Evolutionary conservation across 2,888 invertebrate species (phyloP).

Genomic region (Cantharis flavilabris): DNA sequence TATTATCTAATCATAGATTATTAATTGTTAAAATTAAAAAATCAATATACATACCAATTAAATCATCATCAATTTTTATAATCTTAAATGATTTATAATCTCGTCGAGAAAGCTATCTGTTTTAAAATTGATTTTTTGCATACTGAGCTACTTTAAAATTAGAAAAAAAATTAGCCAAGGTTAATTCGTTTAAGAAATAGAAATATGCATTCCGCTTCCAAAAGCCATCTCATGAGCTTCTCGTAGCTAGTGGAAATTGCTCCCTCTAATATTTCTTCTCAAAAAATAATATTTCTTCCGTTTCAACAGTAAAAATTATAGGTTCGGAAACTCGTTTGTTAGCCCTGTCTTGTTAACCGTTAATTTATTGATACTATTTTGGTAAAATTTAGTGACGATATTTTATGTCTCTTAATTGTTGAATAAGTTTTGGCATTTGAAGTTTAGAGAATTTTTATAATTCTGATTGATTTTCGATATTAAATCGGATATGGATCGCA

Average conservation of each 20-base stretch:
- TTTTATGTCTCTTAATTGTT: not conserved
- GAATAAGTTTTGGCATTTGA: not conserved
- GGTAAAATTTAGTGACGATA: not conserved
- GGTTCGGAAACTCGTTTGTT: constrained; percentile 22
- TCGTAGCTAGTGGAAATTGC: not conserved
- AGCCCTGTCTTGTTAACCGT: constrained; percentile 25
- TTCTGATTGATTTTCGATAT: not conserved
- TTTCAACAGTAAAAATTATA: constrained; percentile 25
- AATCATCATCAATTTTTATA: not conserved
- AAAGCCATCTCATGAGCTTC: not conserved
- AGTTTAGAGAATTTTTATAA: not conserved
- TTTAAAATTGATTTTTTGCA: not conserved
- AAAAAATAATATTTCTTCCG: constrained; percentile 37
- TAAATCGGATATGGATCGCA: not conserved
- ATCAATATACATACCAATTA: not conserved
- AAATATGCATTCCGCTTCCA: not conserved
- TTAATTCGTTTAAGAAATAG: not conserved
- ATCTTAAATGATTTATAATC: not conserved
- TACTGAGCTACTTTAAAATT: not conserved
- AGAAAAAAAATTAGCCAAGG: not conserved
- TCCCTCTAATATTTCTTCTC: not conserved
- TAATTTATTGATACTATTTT: constrained; percentile 16
- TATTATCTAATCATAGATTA: not conserved
- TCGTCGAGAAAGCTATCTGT: not conserved
- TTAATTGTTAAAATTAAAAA: not conserved